Evolutionary conservation across 2,888 invertebrate genomes (phyloP).

Genomic region (Zeuzera pyrina): DNA sequence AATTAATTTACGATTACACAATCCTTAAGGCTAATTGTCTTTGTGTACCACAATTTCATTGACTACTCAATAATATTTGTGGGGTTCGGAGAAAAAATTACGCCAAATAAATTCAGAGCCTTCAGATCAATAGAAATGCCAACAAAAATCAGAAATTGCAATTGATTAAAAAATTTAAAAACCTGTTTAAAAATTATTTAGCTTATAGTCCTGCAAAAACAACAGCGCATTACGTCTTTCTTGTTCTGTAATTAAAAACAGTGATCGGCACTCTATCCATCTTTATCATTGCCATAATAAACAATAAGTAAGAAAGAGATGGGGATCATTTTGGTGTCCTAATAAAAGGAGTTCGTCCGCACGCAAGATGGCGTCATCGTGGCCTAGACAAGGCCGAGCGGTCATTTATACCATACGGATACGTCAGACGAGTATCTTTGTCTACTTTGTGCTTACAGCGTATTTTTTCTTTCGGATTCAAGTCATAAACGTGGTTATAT

Average conservation of each 20-base stretch:
- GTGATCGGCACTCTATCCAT: slow-evolving; percentile 27
- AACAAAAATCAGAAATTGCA: too few relatives aligned
- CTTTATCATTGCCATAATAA: slow-evolving; percentile 20
- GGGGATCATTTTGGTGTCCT: slow-evolving; percentile 42
- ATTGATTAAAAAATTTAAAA: too few relatives aligned
- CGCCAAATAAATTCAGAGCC: too few relatives aligned
- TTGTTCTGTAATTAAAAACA: slow-evolving; percentile 36
- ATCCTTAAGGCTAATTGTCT: too few relatives aligned
- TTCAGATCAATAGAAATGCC: too few relatives aligned
- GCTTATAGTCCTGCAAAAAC: slow-evolving; percentile 16
- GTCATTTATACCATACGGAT: slow-evolving; percentile 61
- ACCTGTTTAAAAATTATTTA: too few relatives aligned
- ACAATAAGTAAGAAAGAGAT: slow-evolving; percentile 35
- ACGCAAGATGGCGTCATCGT: slow-evolving; percentile 67
- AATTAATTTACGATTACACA: slow-evolving; percentile 47
- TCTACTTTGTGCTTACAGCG: slow-evolving; percentile 28
- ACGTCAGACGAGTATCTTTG: slow-evolving; percentile 57
- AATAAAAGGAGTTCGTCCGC: slow-evolving; percentile 59
- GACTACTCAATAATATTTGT: too few relatives aligned
- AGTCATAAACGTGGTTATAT: too few relatives aligned
- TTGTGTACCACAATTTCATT: too few relatives aligned
- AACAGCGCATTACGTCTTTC: slow-evolving; percentile 23
- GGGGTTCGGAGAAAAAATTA: too few relatives aligned
- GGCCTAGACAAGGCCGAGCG: slow-evolving; percentile 73
- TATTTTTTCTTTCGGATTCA: too few relatives aligned